Percentiles rank a stretch among this genome's conserved stretches.
Evolutionary conservation across 2,888 invertebrate species (phyloP).

Genomic region (Hydrotaea diabolus): DNA sequence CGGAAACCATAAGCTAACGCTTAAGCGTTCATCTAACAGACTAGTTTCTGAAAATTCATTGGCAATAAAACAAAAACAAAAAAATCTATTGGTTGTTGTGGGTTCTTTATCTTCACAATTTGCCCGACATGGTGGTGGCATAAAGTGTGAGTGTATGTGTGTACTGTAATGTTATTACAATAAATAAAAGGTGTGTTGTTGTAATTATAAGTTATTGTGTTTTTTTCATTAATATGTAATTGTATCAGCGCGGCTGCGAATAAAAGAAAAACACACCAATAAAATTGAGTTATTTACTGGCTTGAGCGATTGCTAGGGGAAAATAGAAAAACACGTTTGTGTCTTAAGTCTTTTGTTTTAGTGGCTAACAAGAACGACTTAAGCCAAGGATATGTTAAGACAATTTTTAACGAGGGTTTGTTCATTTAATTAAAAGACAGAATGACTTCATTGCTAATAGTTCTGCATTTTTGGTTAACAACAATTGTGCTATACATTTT

Average conservation of each 20-base stretch:
- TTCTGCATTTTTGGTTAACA: no score
- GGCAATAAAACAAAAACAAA: no score
- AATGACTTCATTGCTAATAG: background rate
- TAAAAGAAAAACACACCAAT: background rate
- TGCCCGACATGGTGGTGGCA: background rate
- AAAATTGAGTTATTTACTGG: conserved; percentile 34
- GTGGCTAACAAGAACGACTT: no score
- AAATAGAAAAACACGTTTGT: no score
- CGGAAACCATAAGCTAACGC: background rate
- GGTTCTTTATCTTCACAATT: background rate
- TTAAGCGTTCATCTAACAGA: no score
- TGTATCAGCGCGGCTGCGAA: background rate
- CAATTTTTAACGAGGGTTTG: background rate
- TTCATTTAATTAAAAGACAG: background rate
- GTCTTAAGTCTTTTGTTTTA: no score
- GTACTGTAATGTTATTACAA: no score
- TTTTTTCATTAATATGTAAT: background rate
- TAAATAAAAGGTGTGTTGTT: conserved; percentile 1
- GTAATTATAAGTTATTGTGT: background rate
- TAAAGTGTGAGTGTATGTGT: background rate
- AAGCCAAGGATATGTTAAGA: no score
- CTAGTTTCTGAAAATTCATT: no score
- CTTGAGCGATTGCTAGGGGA: background rate
- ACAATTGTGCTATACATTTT: no score
- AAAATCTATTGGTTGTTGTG: no score